These are phyloP conservation scores for Diarsia mendica DNA, from an alignment of 2,888 invertebrate genomes.

Conservation along the genomic window DNA sequence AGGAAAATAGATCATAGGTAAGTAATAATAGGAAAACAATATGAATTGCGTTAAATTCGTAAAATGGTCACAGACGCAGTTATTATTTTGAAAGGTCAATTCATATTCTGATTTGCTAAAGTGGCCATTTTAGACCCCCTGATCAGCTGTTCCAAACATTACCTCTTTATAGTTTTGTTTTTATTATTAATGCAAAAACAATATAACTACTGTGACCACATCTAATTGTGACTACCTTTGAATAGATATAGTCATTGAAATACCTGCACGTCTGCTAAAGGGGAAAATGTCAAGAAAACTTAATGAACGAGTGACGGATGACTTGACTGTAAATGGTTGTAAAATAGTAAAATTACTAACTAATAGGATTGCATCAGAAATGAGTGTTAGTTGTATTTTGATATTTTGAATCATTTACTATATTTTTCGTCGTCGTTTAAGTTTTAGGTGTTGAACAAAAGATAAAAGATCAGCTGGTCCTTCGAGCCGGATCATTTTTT, in stretches of 20 bases:
- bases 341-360: slow-evolving; percentile 5
- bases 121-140: too few relatives aligned
- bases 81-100: too few relatives aligned
- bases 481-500: slow-evolving; percentile 17
- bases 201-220: not conserved
- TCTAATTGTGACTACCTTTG: not conserved
- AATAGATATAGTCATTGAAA: slow-evolving; percentile 30
- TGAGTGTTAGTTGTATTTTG: not conserved
- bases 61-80: too few relatives aligned
- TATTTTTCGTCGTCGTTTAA: not conserved
- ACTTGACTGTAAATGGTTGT: slow-evolving; percentile 18
- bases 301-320: slow-evolving; percentile 16
- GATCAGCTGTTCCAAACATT: too few relatives aligned
- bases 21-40: too few relatives aligned
- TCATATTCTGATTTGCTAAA: too few relatives aligned
- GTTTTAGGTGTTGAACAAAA: not conserved
- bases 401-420: not conserved
- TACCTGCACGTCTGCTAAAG: slow-evolving; percentile 24
- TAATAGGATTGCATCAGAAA: slow-evolving; percentile 13
- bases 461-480: not conserved
- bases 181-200: not conserved
- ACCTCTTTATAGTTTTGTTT: not conserved
- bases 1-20: too few relatives aligned
- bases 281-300: slow-evolving; percentile 39
- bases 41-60: too few relatives aligned